Base-by-base conservation (phyloP, 2,113 vertebrate genomes). In the Oncorhynchus clarkii region DNA sequence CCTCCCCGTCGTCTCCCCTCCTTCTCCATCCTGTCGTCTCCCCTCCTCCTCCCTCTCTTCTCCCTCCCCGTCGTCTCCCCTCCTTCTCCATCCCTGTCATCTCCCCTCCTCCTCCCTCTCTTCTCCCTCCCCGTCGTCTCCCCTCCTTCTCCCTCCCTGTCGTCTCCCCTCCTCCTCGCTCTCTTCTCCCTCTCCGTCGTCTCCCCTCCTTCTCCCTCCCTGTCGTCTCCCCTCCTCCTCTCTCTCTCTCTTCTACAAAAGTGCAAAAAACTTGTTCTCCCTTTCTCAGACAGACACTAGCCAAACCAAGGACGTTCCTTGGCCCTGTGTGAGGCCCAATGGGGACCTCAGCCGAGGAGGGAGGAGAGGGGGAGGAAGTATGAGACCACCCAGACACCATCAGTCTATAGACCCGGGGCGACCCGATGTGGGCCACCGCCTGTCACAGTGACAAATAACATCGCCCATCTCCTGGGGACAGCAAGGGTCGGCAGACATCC, bases 381-480 rank as follows among this genome's bases (percentile, higher is more conserved):
- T 48, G 68, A 22, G 68, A 5, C n/a, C 34, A 24, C 48, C 74
- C 51, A 69, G 31, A 68, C 51, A 18, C 74, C 74, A 70, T 76
- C 69, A 70, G 49, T 76, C 66, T 70, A 31, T 11, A 59, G 66
- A 75, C 49, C 74, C 13, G 12, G n/a, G 29, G 29, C 68, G 49
- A 57, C 74, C 74, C 54, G 0, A 26, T 24, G 12, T 16, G 57
- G 54, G 31, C 49, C 51, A 27, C 13, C n/a, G 22, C 22, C 39
- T 76, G 74, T 76, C 74, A 76, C 14, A 6, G 26, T 70, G 74
- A 76, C 26, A 76, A 76, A 76, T 70, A 66, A 76, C 66, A 45
- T 14, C n/a, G 12, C 24, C 51, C 67, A 54, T 68, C 74, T 45
- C 66, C 2, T 20, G 51, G 51, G 67, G 51, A 31, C 3, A 11